Evolutionary conservation across 2,888 invertebrate species (phyloP).

Genomic region (Rhagonycha fulva): DNA sequence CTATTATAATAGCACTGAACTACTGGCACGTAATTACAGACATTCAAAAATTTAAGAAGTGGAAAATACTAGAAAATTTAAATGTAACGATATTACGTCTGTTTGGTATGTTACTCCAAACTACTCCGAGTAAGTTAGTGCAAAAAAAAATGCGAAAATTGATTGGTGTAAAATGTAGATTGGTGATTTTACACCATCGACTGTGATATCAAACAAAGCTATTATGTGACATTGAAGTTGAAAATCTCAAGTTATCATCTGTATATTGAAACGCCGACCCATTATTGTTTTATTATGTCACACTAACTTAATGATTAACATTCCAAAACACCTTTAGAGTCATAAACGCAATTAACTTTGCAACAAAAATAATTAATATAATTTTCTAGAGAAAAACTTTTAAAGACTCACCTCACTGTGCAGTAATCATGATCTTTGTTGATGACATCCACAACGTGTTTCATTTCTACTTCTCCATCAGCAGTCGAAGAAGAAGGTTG

Average conservation of each 20-base stretch:
- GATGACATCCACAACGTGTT: constrained; percentile 41
- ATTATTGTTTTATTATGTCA: not conserved
- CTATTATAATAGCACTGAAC: too few species aligned
- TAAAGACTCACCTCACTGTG: constrained; percentile 56
- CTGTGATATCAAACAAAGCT: too few species aligned
- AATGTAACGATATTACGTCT: too few species aligned
- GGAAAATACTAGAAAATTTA: too few species aligned
- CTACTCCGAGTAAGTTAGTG: too few species aligned
- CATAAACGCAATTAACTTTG: not conserved
- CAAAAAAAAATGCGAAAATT: too few species aligned
- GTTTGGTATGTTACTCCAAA: too few species aligned
- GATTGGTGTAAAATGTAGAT: too few species aligned
- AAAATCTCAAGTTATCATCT: not conserved
- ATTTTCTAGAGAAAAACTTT: not conserved
- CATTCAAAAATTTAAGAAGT: too few species aligned
- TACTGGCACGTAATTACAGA: too few species aligned
- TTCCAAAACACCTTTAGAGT: not conserved
- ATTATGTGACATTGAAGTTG: too few species aligned
- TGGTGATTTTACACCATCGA: too few species aligned
- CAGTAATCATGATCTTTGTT: constrained; percentile 73
- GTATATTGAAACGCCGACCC: not conserved
- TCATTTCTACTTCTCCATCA: not conserved
- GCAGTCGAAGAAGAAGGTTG: not conserved
- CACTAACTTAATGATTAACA: not conserved
- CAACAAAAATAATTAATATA: not conserved